Conservation (phyloP, 2,797 vertebrate genomes). For the Pyrocephalus nanus region DNA sequence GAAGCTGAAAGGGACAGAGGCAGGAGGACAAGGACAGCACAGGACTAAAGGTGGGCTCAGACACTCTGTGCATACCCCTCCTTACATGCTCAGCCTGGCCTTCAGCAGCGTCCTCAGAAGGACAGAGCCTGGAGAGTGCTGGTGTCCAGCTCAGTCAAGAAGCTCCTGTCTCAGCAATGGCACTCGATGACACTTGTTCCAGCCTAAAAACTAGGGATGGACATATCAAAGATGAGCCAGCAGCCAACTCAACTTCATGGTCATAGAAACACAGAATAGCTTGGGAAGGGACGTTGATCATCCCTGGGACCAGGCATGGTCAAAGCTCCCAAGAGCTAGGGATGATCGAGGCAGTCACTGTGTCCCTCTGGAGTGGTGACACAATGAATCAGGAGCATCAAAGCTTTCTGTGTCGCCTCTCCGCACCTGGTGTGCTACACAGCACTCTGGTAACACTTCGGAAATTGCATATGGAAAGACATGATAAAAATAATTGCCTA, state of each 20-base stretch:
- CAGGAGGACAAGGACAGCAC: background rate
- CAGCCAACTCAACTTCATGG: background rate
- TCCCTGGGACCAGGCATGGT: background rate
- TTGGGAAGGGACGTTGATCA: background rate
- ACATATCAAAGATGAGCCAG: fast-evolving
- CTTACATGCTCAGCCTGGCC: fast-evolving
- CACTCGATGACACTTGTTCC: background rate
- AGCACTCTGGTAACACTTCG: background rate
- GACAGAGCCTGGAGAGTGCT: fast-evolving
- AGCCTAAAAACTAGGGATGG: background rate
- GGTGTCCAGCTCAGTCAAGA: background rate
- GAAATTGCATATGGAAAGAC: background rate
- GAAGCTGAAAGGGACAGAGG: background rate
- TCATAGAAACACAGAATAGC: fast-evolving
- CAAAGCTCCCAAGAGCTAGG: background rate
- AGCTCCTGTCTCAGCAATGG: background rate
- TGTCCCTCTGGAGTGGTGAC: fast-evolving
- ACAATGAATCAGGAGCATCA: background rate
- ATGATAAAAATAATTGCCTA: background rate
- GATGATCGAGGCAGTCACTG: background rate
- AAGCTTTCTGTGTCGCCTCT: background rate
- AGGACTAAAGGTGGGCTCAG: fast-evolving
- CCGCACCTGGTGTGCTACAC: background rate
- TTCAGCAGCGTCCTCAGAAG: fast-evolving
- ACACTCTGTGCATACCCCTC: background rate